Evolutionary conservation across 2,888 invertebrate genomes (phyloP).

Genomic region (Allophyes oxyacanthae): DNA sequence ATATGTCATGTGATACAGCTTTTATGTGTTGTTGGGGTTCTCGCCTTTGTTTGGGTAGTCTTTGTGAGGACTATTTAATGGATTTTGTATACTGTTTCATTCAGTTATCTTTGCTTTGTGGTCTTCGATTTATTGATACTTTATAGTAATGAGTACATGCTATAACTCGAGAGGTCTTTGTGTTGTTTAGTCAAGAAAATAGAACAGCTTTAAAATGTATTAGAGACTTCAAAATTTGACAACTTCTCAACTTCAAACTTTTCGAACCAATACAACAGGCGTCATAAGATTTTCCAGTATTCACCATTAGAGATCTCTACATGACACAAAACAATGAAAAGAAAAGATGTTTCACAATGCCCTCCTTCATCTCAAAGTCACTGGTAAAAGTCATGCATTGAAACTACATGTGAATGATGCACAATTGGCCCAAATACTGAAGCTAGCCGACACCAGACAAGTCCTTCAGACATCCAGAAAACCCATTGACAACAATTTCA

Average conservation of each 20-base stretch:
- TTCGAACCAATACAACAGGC: neutral
- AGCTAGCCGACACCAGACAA: conserved; percentile 28
- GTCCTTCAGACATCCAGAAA: conserved; percentile 33
- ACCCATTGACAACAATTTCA: conserved; percentile 45
- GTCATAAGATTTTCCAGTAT: conserved; percentile 3
- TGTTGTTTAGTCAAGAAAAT: conserved; percentile 3
- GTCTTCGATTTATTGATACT: conserved; percentile 41
- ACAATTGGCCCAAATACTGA: conserved; percentile 33
- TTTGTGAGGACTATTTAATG: conserved; percentile 55
- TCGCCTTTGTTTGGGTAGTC: conserved; percentile 49
- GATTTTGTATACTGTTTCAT: conserved; percentile 53
- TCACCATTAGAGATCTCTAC: conserved; percentile 19
- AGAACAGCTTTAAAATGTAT: neutral
- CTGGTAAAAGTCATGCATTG: conserved; percentile 30
- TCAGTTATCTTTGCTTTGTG: conserved; percentile 35
- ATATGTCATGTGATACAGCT: conserved; percentile 69
- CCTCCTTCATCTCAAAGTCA: conserved; percentile 28
- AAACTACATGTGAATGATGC: conserved; percentile 24
- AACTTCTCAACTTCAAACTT: neutral
- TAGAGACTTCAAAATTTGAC: neutral
- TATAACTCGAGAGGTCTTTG: neutral
- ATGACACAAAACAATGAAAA: conserved; percentile 9
- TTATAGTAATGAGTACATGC: conserved; percentile 14
- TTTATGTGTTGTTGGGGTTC: conserved; percentile 61
- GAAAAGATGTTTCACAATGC: conserved; percentile 31